Conservation (phyloP, 1,140 invertebrate species). For the Anoplolepis gracilipes region DNA sequence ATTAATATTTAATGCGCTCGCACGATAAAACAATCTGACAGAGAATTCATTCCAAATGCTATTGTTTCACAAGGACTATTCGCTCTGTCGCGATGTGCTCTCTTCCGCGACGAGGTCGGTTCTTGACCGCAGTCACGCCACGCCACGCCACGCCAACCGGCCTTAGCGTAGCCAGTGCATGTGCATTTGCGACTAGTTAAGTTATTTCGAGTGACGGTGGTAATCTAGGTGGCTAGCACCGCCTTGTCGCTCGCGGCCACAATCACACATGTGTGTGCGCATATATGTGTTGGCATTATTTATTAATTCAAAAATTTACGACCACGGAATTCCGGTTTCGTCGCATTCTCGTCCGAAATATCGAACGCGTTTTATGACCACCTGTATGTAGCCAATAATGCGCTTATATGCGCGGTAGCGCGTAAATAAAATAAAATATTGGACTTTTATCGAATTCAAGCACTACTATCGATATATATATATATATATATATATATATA, state of each 20-base stretch:
- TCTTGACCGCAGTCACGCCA: conserved; percentile 14
- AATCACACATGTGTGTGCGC: background rate
- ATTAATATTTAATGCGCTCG: conserved; percentile 19
- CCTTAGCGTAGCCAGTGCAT: background rate
- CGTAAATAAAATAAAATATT: conserved; percentile 54
- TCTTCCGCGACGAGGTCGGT: conserved; percentile 28
- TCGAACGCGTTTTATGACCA: conserved; percentile 37
- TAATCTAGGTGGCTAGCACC: conserved; percentile 41
- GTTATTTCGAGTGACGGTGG: conserved; percentile 33
- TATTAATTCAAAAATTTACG: conserved; percentile 59
- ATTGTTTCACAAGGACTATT: conserved; percentile 13
- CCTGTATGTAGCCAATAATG: conserved; percentile 30
- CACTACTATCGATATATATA: conserved; percentile 18
- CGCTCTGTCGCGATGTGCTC: background rate
- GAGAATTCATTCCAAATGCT: conserved; percentile 12
- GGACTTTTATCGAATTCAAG: background rate
- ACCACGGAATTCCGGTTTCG: conserved; percentile 39
- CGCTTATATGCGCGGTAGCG: conserved; percentile 24
- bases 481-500: background rate
- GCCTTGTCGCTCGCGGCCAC: conserved; percentile 30
- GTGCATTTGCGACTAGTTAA: conserved; percentile 3
- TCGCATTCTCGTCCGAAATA: conserved; percentile 42
- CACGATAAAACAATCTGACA: background rate
- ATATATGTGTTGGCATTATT: conserved; percentile 18
- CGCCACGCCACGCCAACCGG: background rate